Evolutionary conservation across 1,140 invertebrate species (phyloP), one percentile per base, ranked within the genome.

Genomic region (Ganaspis sp.): DNA sequence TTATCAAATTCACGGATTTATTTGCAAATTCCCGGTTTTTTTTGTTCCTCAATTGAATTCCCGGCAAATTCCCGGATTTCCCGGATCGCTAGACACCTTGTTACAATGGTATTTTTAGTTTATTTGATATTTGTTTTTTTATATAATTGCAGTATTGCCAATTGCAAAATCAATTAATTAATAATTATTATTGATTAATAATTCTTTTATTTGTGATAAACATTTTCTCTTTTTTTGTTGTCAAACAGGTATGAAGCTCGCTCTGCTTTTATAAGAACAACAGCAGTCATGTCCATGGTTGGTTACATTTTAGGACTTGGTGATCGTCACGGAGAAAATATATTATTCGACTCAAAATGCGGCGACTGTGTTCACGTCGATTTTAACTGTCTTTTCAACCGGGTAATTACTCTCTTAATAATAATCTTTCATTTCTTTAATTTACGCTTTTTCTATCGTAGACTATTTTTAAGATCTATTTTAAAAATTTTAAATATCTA

Each of bases 301-400:
- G 99, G 99, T 42, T 99, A 99, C 85, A 96, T 99, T 75, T 92
- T 99, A 21, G 98, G 99, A 8, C 92, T 99, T 1, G 99, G 99
- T 6, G 99, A 99, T 92, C 93, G 99, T 23, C 99, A 99, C 90
- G 96, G 97, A 1, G 99, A 99, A 92, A 99, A 99, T 90, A 98
- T 99, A 81, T 92, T 99, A 1, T 93, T 99, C 80, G 98, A 99
- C 91, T 95, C 96, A 0, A 96, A 94, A 17, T 96, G 94, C 84
- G 99, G 98, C 0, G 97, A 99, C 86, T 94, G 95, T 4, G 95
- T 99, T 2, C 99, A 99, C 89, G 98, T 99, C 0, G 99, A 99
- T 91, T 99, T 99, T 86, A 99, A 99, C 89, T 98, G 98, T 87
- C 91, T 99, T 11, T 99, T 99, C 88, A 99, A 99, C 89, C 96